A percentile compares a stretch with the other conserved stretches of the same genome.
These are phyloP conservation scores for Pyrgus malvae DNA, from an alignment of 2,888 invertebrate species.

Conservation along the genomic window DNA sequence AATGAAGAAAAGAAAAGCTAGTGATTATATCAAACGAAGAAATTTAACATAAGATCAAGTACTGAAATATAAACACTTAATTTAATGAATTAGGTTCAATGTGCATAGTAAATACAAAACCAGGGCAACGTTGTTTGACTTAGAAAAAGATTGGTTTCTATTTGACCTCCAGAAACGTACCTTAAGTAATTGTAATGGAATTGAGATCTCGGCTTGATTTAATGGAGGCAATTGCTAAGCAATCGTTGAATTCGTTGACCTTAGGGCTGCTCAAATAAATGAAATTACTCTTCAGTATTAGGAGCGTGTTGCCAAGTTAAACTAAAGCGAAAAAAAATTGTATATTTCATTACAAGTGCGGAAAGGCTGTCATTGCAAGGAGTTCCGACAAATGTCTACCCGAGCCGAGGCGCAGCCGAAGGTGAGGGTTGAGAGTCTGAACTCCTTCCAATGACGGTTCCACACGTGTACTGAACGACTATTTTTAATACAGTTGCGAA, in stretches of 20 bases:
- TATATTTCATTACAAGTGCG: not conserved
- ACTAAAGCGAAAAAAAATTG: not conserved
- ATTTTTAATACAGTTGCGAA: no score
- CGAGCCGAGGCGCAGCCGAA: no score
- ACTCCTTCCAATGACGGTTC: no score
- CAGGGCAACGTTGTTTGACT: constrained; percentile 9
- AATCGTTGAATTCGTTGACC: constrained; percentile 27
- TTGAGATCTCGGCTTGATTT: constrained; percentile 31
- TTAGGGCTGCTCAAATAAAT: constrained; percentile 24
- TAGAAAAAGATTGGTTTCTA: constrained; percentile 31
- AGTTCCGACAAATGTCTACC: no score
- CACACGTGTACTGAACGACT: no score
- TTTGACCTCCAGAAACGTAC: constrained; percentile 31
- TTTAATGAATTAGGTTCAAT: constrained; percentile 1
- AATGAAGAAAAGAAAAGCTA: no score
- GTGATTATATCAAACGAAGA: no score
- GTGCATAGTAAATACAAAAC: not conserved
- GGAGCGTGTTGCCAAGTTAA: not conserved
- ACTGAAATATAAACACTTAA: not conserved
- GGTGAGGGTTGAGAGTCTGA: no score
- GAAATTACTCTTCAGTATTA: constrained; percentile 15
- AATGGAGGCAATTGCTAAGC: constrained; percentile 31
- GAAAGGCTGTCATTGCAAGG: no score
- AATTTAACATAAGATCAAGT: no score
- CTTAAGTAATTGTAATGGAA: constrained; percentile 35